Evolutionary conservation across 2,113 vertebrate species (phyloP), one percentile per base, ranked within the genome.

Genomic region (Cnemophilus loriae): DNA sequence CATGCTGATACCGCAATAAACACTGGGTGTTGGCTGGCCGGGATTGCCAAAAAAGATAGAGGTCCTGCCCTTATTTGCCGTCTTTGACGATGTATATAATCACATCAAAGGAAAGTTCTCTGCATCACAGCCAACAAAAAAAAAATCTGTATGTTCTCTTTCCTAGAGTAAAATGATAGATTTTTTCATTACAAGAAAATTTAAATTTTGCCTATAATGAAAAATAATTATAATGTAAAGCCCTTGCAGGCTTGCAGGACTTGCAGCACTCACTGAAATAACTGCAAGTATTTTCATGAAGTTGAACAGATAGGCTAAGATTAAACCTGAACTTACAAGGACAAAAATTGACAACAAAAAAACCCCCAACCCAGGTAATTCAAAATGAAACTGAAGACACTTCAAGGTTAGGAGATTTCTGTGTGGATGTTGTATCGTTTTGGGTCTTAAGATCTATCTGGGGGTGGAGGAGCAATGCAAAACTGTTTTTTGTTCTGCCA

Each of bases 31-130:
- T 93, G 96, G 80, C 85, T 81, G n/a, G 63, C 63, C 92, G 82
- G 89, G 73, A 90, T 90, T 89, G 95, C 96, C 87, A 97, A 86
- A 78, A 85, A 97, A 94, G 74, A 96, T 92, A 96, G 95, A 93
- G 91, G 95, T 95, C 55, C 94, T 96, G 94, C 78, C 57, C 93
- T 89, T 93, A 95, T 93, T 93, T 35, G 33, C 91, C 65, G 61
- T 46, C 84, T 87, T 86, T 87, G 86, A 96, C 80, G 90, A 81
- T 8, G 61, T 88, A 71, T 90, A 84, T 89, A 95, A 92, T 92
- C 41, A 78, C 73, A 94, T 95, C 90, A 95, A 93, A 90, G 42
- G 26, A 42, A 87, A 91, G 35, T 71, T 90, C 68, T 90, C 46
- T 79, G 26, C 30, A 84, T 27, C 30, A 56, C 52, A 50, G 64